Conservation (phyloP, 2,113 vertebrate species). For the Lycocorax pyrrhopterus region DNA sequence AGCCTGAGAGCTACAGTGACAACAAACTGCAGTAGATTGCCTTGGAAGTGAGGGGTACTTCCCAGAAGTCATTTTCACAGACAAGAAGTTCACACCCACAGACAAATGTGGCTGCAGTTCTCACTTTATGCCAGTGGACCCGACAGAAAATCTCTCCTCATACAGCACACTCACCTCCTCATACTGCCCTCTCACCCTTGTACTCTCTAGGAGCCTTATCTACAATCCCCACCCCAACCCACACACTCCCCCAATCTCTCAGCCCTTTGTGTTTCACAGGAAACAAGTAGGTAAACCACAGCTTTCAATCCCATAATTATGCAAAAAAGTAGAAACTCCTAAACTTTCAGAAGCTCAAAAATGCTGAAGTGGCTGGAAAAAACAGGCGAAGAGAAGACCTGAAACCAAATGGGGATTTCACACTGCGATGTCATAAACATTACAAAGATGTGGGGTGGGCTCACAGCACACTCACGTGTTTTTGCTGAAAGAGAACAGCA, state of each 20-base stretch:
- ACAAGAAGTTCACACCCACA: neutral
- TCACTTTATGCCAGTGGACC: neutral
- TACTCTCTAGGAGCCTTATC: neutral
- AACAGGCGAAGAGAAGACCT: neutral
- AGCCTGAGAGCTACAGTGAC: neutral
- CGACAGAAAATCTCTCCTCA: neutral
- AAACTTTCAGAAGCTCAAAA: conserved; percentile 11
- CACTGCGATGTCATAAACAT: neutral
- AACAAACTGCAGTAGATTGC: neutral
- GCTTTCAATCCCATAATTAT: conserved; percentile 21
- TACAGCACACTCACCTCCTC: neutral
- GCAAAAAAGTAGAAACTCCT: neutral
- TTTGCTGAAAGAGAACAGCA: neutral
- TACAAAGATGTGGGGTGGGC: neutral
- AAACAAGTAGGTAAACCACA: conserved; percentile 13
- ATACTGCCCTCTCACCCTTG: neutral
- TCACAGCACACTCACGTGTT: neutral
- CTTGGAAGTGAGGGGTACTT: neutral
- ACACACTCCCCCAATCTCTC: neutral
- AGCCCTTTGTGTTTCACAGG: neutral
- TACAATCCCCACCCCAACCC: neutral
- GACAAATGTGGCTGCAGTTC: neutral
- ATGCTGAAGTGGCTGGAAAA: neutral
- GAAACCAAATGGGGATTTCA: neutral
- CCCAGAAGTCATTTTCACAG: neutral